phyloP scores from a whole-genome alignment of 2,797 vertebrate genomes.

The Clarias fuscus region DNA sequence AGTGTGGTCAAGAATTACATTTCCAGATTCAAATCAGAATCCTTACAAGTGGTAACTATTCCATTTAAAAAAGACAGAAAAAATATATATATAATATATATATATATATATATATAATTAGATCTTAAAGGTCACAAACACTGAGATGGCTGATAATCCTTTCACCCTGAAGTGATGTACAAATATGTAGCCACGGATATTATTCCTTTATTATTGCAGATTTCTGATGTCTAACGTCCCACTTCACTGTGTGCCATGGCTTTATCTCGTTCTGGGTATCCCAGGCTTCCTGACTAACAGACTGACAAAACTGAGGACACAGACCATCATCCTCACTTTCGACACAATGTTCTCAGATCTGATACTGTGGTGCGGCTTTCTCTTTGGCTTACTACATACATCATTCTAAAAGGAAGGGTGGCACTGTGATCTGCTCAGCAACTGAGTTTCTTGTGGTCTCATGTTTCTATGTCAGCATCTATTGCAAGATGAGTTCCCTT shows the following conservation, averaged over 20 bases:
- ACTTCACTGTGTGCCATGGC: conserved; percentile 41
- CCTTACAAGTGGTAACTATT: not conserved
- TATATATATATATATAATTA: not conserved
- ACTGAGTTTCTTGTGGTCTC: conserved; percentile 17
- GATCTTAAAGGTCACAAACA: not conserved
- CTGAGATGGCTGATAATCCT: too few relatives aligned
- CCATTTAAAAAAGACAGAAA: not conserved
- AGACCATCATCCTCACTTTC: conserved; percentile 51
- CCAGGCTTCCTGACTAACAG: conserved; percentile 53
- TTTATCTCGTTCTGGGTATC: conserved; percentile 48
- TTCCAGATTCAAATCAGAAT: not conserved
- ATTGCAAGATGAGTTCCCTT: conserved; percentile 54
- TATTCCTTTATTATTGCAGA: not conserved
- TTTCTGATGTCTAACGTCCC: not conserved
- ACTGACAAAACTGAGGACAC: conserved; percentile 45
- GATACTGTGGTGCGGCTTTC: conserved; percentile 54
- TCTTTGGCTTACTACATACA: conserved; percentile 41
- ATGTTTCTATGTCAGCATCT: conserved; percentile 55
- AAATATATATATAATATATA: not conserved
- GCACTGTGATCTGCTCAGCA: conserved; percentile 5
- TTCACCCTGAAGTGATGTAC: too few relatives aligned
- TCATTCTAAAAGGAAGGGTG: conserved; percentile 6
- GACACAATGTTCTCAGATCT: conserved; percentile 54
- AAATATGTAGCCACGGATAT: not conserved
- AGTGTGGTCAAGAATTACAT: not conserved